phyloP scores from a whole-genome alignment of 37 sponge, comb jelly and placozoan species.

The Axinella damicornis region DNA sequence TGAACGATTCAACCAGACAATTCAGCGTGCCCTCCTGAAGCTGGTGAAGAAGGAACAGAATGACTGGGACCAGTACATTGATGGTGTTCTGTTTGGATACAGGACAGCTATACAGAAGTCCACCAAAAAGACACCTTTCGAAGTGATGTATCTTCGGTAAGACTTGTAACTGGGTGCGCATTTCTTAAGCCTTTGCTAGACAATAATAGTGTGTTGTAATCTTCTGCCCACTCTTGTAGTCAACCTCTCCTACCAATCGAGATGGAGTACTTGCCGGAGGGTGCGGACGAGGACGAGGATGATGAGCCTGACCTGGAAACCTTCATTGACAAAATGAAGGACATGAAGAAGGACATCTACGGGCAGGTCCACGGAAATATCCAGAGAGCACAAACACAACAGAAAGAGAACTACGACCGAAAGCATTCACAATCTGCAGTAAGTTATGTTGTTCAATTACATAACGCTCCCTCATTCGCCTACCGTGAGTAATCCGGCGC shows the following conservation, averaged over 20 bases:
- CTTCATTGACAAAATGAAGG: constrained; percentile 10
- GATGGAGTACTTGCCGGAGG: too few species aligned
- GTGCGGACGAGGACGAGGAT: not conserved
- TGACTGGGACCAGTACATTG: constrained; percentile 10
- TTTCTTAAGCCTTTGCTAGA: too few species aligned
- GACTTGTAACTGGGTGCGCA: too few species aligned
- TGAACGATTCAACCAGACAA: constrained; percentile 35
- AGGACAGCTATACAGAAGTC: constrained; percentile 16
- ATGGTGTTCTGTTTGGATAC: constrained; percentile 35
- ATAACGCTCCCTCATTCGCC: too few species aligned
- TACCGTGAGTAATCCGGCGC: too few species aligned
- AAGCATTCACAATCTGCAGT: constrained; percentile 10
- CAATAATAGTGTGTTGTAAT: too few species aligned
- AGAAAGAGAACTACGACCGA: constrained; percentile 25
- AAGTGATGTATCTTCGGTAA: not conserved
- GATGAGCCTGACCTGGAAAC: constrained; percentile 26
- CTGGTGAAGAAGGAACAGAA: constrained; percentile 27
- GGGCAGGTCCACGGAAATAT: constrained; percentile 25
- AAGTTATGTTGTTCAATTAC: not conserved
- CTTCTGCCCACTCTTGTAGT: too few species aligned
- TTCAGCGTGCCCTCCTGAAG: constrained; percentile 33
- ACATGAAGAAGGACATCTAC: constrained; percentile 21
- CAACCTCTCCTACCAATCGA: too few species aligned
- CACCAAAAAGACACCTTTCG: constrained; percentile 23
- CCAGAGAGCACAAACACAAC: not conserved